Conservation (phyloP, 1,140 invertebrate species). For the Hetaerina americana region DNA sequence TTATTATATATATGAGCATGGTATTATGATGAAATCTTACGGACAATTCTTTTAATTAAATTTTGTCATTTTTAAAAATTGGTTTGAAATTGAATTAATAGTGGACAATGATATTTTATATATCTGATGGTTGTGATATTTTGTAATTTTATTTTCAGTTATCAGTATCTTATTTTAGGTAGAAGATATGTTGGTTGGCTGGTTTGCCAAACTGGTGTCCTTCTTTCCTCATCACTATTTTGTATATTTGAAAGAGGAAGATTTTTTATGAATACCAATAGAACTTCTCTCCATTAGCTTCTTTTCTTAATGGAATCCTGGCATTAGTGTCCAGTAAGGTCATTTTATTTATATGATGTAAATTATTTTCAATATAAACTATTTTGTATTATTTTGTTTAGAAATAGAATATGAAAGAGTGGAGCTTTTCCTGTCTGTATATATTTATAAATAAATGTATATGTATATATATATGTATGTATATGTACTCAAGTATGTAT, state of each 20-base stretch:
- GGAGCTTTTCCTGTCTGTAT: not conserved
- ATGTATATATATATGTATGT: too few relatives aligned
- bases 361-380: not conserved
- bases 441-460: too few relatives aligned
- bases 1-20: too few relatives aligned
- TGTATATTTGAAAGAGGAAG: not conserved
- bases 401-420: not conserved
- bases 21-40: not conserved
- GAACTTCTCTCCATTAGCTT: not conserved
- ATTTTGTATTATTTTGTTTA: conserved; percentile 1
- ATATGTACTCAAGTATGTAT: too few relatives aligned
- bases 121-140: not conserved
- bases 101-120: not conserved
- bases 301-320: not conserved
- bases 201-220: not conserved
- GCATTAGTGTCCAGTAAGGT: not conserved
- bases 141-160: not conserved
- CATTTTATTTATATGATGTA: conserved; percentile 1
- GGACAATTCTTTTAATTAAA: not conserved
- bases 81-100: not conserved
- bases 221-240: not conserved
- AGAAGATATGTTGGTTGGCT: not conserved
- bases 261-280: not conserved
- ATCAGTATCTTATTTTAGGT: not conserved
- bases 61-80: not conserved